Conservation (phyloP, 2,797 vertebrate genomes). For the Syngnathus acus region DNA sequence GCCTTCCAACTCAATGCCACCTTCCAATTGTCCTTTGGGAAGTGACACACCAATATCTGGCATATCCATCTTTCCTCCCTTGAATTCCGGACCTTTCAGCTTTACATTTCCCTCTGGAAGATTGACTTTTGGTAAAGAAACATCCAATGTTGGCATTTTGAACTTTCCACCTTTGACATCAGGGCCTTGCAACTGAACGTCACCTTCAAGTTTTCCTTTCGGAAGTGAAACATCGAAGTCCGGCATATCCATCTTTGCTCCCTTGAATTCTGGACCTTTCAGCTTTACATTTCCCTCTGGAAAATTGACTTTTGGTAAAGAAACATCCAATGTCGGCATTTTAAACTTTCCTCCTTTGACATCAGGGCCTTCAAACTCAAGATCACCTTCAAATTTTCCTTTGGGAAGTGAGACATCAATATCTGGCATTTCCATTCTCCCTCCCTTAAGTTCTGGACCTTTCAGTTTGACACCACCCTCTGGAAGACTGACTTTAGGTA, state of each 20-base stretch:
- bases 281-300: slow-evolving; percentile 25
- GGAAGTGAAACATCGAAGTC: slow-evolving; percentile 34
- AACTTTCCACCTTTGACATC: slow-evolving; percentile 30
- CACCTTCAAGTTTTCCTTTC: slow-evolving; percentile 29
- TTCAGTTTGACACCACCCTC: slow-evolving; percentile 9
- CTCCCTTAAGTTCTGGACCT: slow-evolving; percentile 8
- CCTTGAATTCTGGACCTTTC: slow-evolving; percentile 23
- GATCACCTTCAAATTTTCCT: slow-evolving; percentile 21
- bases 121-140: slow-evolving; percentile 44
- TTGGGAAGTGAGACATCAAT: slow-evolving; percentile 7
- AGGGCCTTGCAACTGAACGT: slow-evolving; percentile 19
- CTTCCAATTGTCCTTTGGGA: slow-evolving; percentile 12
- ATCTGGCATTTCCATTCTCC: slow-evolving; percentile 21
- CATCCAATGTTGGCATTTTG: slow-evolving; percentile 40
- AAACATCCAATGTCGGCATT: slow-evolving; percentile 47
- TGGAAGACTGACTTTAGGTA: slow-evolving; percentile 38
- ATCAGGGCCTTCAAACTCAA: slow-evolving; percentile 38
- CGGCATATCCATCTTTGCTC: slow-evolving; percentile 27
- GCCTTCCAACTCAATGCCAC: slow-evolving; percentile 23
- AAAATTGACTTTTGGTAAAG: slow-evolving; percentile 40
- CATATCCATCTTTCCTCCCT: slow-evolving; percentile 31
- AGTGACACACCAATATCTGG: slow-evolving; percentile 21
- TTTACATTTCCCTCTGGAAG: slow-evolving; percentile 21
- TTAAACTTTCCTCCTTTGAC: slow-evolving; percentile 38
- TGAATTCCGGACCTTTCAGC: slow-evolving; percentile 24